These are phyloP conservation scores for Colletes collaris DNA, from an alignment of 2,888 invertebrate species.

Conservation along the genomic window DNA sequence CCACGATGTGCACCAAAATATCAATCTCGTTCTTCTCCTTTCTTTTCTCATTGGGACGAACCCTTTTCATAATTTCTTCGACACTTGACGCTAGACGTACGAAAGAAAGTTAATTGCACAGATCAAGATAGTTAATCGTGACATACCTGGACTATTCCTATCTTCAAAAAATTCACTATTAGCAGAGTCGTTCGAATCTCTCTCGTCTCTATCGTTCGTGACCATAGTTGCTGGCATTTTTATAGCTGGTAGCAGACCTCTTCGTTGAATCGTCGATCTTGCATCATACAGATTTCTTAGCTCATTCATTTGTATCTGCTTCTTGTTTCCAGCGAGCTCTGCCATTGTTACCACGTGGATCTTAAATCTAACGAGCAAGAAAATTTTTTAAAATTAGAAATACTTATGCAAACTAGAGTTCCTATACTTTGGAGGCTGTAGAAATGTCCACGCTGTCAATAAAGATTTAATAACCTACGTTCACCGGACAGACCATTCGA, in stretches of 20 bases:
- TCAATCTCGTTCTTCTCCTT: conserved; percentile 28
- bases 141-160: background rate
- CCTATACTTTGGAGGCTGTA: too few species aligned
- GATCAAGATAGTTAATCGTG: too few species aligned
- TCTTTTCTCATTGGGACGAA: background rate
- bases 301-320: background rate
- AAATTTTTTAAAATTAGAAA: too few species aligned
- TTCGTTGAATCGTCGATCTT: background rate
- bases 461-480: conserved; percentile 33
- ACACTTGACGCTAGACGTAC: background rate
- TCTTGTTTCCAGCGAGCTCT: conserved; percentile 28
- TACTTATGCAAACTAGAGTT: too few species aligned
- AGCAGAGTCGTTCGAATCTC: background rate
- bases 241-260: background rate
- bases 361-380: conserved; percentile 10
- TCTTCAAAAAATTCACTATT: background rate
- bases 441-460: background rate
- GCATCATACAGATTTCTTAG: background rate
- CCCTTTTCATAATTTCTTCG: background rate
- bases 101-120: background rate
- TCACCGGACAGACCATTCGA: conserved; percentile 35
- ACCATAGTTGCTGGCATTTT: background rate
- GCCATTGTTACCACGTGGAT: conserved; percentile 25
- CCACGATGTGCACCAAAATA: conserved; percentile 40
- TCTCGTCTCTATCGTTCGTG: background rate